Base-by-base conservation (phyloP, 2,888 invertebrate species). In the Cecidostiba fungosa region DNA sequence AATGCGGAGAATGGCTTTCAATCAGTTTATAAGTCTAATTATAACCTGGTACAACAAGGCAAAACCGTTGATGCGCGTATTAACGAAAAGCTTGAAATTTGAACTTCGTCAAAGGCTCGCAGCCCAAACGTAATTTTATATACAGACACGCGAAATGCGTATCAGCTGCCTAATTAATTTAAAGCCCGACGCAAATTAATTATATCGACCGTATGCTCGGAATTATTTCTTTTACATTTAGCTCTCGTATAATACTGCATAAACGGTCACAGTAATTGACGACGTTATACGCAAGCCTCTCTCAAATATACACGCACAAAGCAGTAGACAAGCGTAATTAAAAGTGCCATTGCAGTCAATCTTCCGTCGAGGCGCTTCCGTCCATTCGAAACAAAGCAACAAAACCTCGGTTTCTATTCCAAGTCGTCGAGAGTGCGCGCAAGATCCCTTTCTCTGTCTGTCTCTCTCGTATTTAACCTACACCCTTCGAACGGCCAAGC, bases 301-400 rank as follows among this genome's bases (percentile, higher is more conserved):
- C 12, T 43, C 39, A 10, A 43, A 43, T 43, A 23, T n/a, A 70
- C n/a, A 32, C 5, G 16, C 79, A 72, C 70, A 79, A 79, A 72
- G 79, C 54, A 66, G 8, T 12, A 23, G 10, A 14, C 16, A 54
- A 29, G 32, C 36, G 23, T 29, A 79, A 79, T 54, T 79, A 79
- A 54, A 62, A 32, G 14, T 32, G 16, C 43, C 29, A 54, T 26
- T 1, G 36, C 73, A 26, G 73, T 73, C 81, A n/a, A 47, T 78
- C 69, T 50, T 32, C 14, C 32, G 3, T 26, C 3, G 36, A 79
- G 29, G 16, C 36, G n/a, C 36, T 78, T 78, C 78, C 78, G 66
- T 47, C 23, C 23, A 47, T 12, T 16, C 36, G 32, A 69, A 29
- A 26, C 23, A 66, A 47, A 23, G 32, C 29, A 47, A 66, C 26